Conservation (phyloP, 2,888 invertebrate species). For the Coenonympha glycerion region DNA sequence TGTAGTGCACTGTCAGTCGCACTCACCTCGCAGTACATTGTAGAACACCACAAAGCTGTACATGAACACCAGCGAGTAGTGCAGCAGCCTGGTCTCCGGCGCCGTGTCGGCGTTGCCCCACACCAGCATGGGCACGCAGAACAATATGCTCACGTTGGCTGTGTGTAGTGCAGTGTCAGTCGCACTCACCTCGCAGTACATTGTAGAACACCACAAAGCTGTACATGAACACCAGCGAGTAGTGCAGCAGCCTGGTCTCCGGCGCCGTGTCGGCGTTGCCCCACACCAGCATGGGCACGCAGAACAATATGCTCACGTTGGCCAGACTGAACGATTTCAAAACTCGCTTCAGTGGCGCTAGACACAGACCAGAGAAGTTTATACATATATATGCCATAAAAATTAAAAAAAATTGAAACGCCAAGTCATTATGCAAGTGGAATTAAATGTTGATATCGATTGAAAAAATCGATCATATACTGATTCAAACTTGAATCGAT, state of each 20-base stretch:
- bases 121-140: constrained; percentile 75
- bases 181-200: constrained; percentile 77
- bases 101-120: constrained; percentile 69
- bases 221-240: constrained; percentile 78
- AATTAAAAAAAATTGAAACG: neutral
- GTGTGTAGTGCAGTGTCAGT: neutral
- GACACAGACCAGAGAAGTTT: neutral
- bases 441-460: too few relatives aligned
- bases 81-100: constrained; percentile 47
- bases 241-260: constrained; percentile 58
- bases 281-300: constrained; percentile 81
- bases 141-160: neutral
- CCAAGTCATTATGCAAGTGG: too few relatives aligned
- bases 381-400: neutral
- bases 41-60: constrained; percentile 80
- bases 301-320: constrained; percentile 75
- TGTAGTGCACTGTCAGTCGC: too few relatives aligned
- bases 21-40: constrained; percentile 80
- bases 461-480: too few relatives aligned
- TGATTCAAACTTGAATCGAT: too few relatives aligned
- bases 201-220: constrained; percentile 78
- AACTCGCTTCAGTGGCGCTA: constrained; percentile 49
- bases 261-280: constrained; percentile 46
- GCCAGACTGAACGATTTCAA: constrained; percentile 78
- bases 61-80: constrained; percentile 76